Percentiles rank a stretch among this genome's conserved stretches.
Conservation (phyloP, 2,797 vertebrate species). For the Pseudopleuronectes americanus region DNA sequence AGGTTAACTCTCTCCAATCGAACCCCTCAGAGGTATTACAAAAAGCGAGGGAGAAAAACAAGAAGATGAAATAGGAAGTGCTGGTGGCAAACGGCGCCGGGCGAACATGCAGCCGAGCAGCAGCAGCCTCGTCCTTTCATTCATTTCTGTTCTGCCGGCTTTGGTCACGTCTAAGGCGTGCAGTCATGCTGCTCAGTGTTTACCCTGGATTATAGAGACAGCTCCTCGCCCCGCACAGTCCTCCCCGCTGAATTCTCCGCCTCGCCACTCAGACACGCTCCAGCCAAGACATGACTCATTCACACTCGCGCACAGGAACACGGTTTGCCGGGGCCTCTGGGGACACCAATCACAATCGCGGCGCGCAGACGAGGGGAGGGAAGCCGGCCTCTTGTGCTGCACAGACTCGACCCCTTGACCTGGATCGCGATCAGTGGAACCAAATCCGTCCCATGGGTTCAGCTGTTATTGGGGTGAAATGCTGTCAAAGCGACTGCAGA, state of each 20-base stretch:
- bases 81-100: conserved; percentile 52
- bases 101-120: conserved; percentile 59
- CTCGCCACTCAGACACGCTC: conserved; percentile 81
- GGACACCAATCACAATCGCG: conserved; percentile 67
- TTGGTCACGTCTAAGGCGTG: conserved; percentile 79
- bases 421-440: conserved; percentile 66
- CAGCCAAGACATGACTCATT: conserved; percentile 79
- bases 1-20: conserved; percentile 67
- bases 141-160: conserved; percentile 72
- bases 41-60: conserved; percentile 29
- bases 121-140: conserved; percentile 67
- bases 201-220: conserved; percentile 81
- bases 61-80: conserved; percentile 55
- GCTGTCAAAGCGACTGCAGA: conserved; percentile 57
- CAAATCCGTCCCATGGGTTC: conserved; percentile 53
- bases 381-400: conserved; percentile 47
- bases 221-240: conserved; percentile 71
- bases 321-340: conserved; percentile 59
- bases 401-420: conserved; percentile 72
- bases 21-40: conserved; percentile 51
- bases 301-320: conserved; percentile 70
- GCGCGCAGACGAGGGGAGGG: conserved; percentile 21
- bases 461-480: conserved; percentile 62
- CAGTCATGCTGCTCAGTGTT: conserved; percentile 83
- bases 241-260: conserved; percentile 76